Evolutionary conservation across 2,797 vertebrate species (phyloP).

Genomic region (Lophotriccus pileatus): DNA sequence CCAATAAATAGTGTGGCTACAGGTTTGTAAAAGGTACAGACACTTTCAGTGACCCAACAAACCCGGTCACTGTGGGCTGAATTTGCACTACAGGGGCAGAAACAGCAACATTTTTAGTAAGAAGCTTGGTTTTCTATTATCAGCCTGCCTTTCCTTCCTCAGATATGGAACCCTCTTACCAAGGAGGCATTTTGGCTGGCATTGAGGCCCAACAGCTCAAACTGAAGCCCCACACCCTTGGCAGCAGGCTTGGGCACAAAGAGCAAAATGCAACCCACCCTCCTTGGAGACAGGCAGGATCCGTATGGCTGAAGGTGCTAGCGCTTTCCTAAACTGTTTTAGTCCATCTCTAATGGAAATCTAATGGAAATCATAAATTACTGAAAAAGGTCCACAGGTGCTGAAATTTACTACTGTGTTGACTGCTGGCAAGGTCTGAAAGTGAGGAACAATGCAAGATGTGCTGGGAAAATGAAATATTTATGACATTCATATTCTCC

Average conservation of each 20-base stretch:
- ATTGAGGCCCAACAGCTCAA: neutral
- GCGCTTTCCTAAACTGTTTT: conserved; percentile 65
- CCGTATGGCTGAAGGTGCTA: conserved; percentile 51
- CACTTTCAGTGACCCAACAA: neutral
- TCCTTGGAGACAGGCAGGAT: neutral
- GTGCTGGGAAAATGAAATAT: conserved; percentile 76
- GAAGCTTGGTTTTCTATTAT: neutral
- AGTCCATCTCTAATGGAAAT: conserved; percentile 77
- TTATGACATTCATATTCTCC: conserved; percentile 76
- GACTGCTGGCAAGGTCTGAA: conserved; percentile 72
- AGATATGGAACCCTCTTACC: neutral
- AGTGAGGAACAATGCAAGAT: conserved; percentile 69
- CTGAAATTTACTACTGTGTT: conserved; percentile 77
- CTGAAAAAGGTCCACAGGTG: conserved; percentile 75
- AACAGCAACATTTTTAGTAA: neutral
- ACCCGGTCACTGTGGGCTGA: neutral
- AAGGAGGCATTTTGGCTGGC: neutral
- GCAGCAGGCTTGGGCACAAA: neutral
- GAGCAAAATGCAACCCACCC: neutral
- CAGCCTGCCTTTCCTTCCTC: neutral
- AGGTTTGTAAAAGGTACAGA: neutral
- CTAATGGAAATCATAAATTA: conserved; percentile 81
- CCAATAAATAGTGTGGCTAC: neutral
- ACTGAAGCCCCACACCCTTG: neutral
- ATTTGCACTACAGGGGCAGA: neutral